A percentile compares a stretch with the other conserved stretches of the same genome.
Evolutionary conservation across 2,888 invertebrate species (phyloP).

Genomic region (Luperina nickerlii): DNA sequence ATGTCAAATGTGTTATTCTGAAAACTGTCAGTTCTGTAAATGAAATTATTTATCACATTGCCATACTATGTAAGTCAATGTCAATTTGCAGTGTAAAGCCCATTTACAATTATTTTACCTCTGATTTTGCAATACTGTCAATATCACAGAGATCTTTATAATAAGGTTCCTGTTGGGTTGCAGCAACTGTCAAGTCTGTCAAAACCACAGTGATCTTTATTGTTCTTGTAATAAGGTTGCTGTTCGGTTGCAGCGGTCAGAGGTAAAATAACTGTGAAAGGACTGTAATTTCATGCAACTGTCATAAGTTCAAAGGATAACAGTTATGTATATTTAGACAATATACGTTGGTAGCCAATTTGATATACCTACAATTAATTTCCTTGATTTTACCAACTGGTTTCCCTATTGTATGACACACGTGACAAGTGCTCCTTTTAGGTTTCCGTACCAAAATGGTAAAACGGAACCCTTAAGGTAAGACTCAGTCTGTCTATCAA

Average conservation of each 20-base stretch:
- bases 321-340: too few relatives aligned
- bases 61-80: not conserved
- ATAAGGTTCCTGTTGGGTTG: not conserved
- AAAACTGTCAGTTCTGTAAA: not conserved
- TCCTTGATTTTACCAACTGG: not conserved
- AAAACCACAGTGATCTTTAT: not conserved
- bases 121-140: too few relatives aligned
- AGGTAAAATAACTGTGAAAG: not conserved
- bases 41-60: not conserved
- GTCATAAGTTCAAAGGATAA: too few relatives aligned
- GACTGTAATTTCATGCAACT: not conserved
- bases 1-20: not conserved
- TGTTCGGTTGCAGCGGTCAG: not conserved
- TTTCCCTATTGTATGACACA: slow-evolving; percentile 12
- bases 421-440: slow-evolving; percentile 9
- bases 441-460: too few relatives aligned
- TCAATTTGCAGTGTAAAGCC: not conserved
- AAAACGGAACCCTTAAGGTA: too few relatives aligned
- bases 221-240: not conserved
- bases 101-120: too few relatives aligned
- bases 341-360: not conserved
- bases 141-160: not conserved
- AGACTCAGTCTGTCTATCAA: too few relatives aligned
- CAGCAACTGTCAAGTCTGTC: not conserved
- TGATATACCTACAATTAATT: not conserved